Conservation (phyloP, 2,888 invertebrate genomes). For the Rhogogaster chlorosoma region DNA sequence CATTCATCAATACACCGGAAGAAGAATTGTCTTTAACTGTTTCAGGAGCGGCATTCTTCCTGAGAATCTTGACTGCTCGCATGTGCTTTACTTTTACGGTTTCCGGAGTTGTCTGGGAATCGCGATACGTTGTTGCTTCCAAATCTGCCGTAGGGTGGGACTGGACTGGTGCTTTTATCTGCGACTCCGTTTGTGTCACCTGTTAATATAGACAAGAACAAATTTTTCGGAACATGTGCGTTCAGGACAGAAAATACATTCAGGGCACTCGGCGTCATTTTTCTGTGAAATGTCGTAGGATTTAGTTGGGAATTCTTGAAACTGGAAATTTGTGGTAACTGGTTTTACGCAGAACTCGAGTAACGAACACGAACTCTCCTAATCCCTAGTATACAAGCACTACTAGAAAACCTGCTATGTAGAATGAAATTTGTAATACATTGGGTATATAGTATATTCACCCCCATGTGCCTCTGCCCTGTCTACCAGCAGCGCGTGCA, state of each 20-base stretch:
- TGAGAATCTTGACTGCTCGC: constrained; percentile 36
- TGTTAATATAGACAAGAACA: neutral
- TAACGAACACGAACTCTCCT: neutral
- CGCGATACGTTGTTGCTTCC: neutral
- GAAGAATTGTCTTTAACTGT: neutral
- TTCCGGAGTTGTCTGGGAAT: neutral
- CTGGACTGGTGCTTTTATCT: neutral
- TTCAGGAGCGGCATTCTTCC: neutral
- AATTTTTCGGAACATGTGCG: neutral
- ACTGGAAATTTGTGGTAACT: too few relatives aligned
- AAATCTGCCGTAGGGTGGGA: neutral
- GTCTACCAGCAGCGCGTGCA: constrained; percentile 28
- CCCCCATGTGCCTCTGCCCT: neutral
- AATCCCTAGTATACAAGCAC: neutral
- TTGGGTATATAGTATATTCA: constrained; percentile 9
- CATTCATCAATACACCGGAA: neutral
- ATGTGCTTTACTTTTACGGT: constrained; percentile 23
- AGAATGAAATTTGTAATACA: neutral
- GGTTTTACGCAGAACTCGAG: neutral
- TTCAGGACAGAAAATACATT: neutral
- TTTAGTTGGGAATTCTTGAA: neutral
- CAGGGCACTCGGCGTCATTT: neutral
- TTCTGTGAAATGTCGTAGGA: neutral
- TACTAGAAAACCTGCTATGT: neutral
- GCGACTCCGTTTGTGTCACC: constrained; percentile 3